Base-by-base conservation (phyloP, 1,140 invertebrate species). In the Trachymyrmex cornetzi region DNA sequence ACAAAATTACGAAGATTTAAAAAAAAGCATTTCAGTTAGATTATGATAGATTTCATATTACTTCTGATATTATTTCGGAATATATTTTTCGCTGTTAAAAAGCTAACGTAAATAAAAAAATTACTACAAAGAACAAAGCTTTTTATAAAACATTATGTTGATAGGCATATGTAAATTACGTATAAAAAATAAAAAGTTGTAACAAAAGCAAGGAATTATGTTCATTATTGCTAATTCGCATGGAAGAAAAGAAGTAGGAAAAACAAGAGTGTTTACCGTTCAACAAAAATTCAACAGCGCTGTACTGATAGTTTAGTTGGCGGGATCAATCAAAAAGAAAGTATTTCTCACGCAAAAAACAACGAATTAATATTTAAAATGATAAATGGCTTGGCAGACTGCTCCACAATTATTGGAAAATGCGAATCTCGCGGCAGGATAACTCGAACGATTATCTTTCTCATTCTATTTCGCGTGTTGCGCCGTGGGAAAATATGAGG, bases 291-390 rank as follows among this genome's bases (percentile, higher is more conserved):
- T 84, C 27, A 74, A 84, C 12, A 19, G 6, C 24, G 34, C 14
- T 24, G 9, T 24, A 24, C 38, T 61, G 63, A 55, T 67, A 75
- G 38, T 19, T 22, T 19, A 55, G 16, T 7, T 38, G 14, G 57
- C 19, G 9, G 38, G 57, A 34, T 72, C 80, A 50, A 84, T 84
- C 24, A 75, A 61, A 82, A 74, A 63, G 19, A 75, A 84, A 59
- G 19, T 12, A 16, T 50, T 72, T 22, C 48, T n/a, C 34, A 9
- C 34, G 55, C 14, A 22, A 30, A 50, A 75, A 84, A 63, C 69
- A 34, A 61, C 9, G 38, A 63, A 61, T 75, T 84, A 75, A 84
- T 84, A 84, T 61, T 74, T 74, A 75, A 44, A 75, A 75, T 84
- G 55, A 84, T 34, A 84, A 74, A 84, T 84, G 69, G 19, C 38